Conservation (phyloP, 2,113 vertebrate species). For the Stomatorhinus ivindoensis region DNA sequence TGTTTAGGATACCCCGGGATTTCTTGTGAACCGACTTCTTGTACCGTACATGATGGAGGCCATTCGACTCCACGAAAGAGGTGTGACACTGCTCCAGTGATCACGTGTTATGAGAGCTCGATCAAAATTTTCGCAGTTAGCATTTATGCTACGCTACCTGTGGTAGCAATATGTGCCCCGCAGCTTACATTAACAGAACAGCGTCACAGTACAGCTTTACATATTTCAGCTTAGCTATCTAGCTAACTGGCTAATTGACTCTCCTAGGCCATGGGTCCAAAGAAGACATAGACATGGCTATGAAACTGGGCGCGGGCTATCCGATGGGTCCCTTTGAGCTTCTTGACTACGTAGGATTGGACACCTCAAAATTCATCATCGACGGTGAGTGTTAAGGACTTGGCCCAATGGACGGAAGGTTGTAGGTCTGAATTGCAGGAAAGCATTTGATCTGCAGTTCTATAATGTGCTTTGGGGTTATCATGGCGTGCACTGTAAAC, state of each 20-base stretch:
- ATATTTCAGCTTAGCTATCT: background rate
- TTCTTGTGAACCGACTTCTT: slow-evolving; percentile 90
- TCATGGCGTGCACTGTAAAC: background rate
- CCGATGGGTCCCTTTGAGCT: slow-evolving; percentile 97
- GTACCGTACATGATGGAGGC: slow-evolving; percentile 87
- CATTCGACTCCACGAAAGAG: slow-evolving; percentile 79
- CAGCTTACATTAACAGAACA: background rate
- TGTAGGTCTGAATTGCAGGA: background rate
- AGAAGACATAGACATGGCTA: slow-evolving; percentile 90
- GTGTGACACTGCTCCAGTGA: slow-evolving; percentile 43
- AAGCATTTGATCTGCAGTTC: background rate
- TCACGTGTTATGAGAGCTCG: background rate
- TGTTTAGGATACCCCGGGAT: slow-evolving; percentile 85
- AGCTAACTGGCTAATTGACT: background rate
- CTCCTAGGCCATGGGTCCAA: slow-evolving; percentile 84
- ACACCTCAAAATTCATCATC: slow-evolving; percentile 86
- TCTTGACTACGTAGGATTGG: slow-evolving; percentile 87
- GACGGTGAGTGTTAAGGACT: slow-evolving; percentile 65
- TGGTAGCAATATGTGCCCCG: background rate
- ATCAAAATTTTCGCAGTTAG: background rate
- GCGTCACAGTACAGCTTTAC: background rate
- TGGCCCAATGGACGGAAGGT: background rate
- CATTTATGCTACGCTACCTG: background rate
- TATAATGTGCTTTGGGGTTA: background rate
- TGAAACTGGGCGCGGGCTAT: slow-evolving; percentile 91